Base-by-base conservation (phyloP, 2,113 vertebrate species). In the Eulemur macaco region DNA sequence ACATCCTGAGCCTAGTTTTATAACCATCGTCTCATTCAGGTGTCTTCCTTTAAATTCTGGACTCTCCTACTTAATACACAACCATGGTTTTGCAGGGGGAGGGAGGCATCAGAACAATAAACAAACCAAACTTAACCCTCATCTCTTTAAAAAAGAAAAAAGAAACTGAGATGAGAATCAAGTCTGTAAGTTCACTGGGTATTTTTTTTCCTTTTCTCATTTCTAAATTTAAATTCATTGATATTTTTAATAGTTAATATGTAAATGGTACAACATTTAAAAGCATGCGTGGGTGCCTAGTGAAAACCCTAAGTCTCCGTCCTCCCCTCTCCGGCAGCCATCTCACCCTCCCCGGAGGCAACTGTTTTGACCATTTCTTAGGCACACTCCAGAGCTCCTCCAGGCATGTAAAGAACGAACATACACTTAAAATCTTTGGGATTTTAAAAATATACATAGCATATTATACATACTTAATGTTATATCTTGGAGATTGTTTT, bases 191-290 rank as follows among this genome's bases (percentile, higher is more conserved):
- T 20, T 71, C 13, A 45, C 25, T 63, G 27, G 42, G 14, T 45
- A 13, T 1, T 54, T 58, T 47, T 52, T 47, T 14, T 21, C 14
- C 45, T 71, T n/a, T n/a, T 80, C 56, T 68, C 34, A 81, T 83
- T 80, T 87, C 52, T 89, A 86, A 95, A 66, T 81, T 93, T 85
- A 89, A 89, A 89, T 64, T 52, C 17, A 56, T 87, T 56, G 2
- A 66, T 95, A 29, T 92, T 84, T 96, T 92, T 91, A 96, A 71
- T 95, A 91, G n/a, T 31, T 83, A 58, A 73, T 42, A 39, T 5
- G 52, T 87, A 88, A 73, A 64, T 66, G 69, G 45, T 47, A 10
- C 66, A 91, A 77, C 91, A 89, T 63, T 92, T 8, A 21, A 91
- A 93, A 66, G 20, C 45, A 34, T 31, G 34, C 71, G 37, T 60